Evolutionary conservation across 2,888 invertebrate genomes (phyloP), one percentile per base, ranked within the genome.

Genomic region (Amphimallon solstitiale): DNA sequence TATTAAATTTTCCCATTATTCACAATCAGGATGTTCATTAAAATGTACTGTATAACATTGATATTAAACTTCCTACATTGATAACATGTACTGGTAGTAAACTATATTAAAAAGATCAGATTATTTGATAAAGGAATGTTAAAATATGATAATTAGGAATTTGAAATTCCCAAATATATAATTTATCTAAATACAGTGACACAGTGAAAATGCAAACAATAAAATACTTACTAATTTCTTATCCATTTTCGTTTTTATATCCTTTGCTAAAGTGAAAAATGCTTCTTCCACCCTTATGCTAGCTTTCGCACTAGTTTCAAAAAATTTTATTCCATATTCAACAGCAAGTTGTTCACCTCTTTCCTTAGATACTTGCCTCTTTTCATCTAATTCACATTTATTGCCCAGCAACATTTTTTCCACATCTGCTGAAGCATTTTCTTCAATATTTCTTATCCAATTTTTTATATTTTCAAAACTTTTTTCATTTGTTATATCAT

Each of bases 331-430:
- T 79, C 96, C 95, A 86, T 98, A 98, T 85, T 98, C 98, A 79
- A 97, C 89, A 68, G 98, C 98, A 83, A 98, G 87, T 85, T 97
- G 93, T 86, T 98, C 98, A 59, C 98, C 98, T 77, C 95, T 86
- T 82, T 98, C 98, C 84, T 93, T 95, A 69, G 97, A 94, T 63
- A 97, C 95, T 87, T 96, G 95, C 85, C 98, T 88, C 84, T 94
- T 94, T 79, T 96, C 95, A 81, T 93, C 93, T 84, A 98, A 89
- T 86, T 99, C 99, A 86, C 98, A 98, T 86, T 99, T 99, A 85
- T 99, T 99, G 71, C 97, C 98, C 79, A 99, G 87, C 73, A 99
- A 89, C 98, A 99, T 99, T 85, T 97, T 97, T 82, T 98, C 98
- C 29, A 99, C 99, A 85, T 99, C 98, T 14, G 96, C 94, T 52